Percentiles rank a stretch among this genome's conserved stretches.
Evolutionary conservation across 2,113 vertebrate genomes (phyloP).

Genomic region (Nothobranchius furzeri): DNA sequence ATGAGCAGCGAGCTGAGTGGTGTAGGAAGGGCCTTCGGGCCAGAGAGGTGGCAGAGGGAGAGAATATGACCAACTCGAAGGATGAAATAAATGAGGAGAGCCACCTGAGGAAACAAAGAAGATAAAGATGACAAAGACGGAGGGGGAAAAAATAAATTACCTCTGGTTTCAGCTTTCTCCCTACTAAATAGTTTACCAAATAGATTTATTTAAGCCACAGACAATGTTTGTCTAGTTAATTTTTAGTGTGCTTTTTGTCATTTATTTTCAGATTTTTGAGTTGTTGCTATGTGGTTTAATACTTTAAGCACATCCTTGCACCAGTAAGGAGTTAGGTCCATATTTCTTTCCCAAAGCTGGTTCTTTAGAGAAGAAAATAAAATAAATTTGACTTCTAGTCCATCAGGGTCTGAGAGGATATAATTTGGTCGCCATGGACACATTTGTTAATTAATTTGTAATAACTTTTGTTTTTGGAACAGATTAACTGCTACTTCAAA

Average conservation of each 20-base stretch:
- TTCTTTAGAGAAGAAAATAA: too few species aligned
- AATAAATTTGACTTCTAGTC: too few species aligned
- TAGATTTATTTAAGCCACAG: conserved; percentile 23
- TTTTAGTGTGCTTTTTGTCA: neutral
- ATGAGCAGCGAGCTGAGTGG: conserved; percentile 56
- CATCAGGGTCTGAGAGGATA: too few species aligned
- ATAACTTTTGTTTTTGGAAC: too few species aligned
- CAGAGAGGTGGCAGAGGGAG: conserved; percentile 26
- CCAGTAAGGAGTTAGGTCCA: too few species aligned
- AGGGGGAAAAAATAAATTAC: conserved; percentile 52
- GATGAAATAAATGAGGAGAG: conserved; percentile 43
- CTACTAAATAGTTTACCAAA: conserved; percentile 52
- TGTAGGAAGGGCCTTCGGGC: conserved; percentile 43
- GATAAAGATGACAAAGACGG: conserved; percentile 7
- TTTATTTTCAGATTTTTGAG: too few species aligned
- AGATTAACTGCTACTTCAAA: too few species aligned
- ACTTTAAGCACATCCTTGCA: too few species aligned
- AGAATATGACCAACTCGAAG: conserved; percentile 42
- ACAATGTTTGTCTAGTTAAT: neutral
- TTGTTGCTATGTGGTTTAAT: too few species aligned
- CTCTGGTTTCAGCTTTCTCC: conserved; percentile 43
- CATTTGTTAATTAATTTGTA: too few species aligned
- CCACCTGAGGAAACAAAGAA: conserved; percentile 31
- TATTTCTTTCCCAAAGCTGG: too few species aligned
- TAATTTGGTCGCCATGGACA: too few species aligned